Base-by-base conservation (phyloP, 2,888 invertebrate species). In the Mythimna impura region DNA sequence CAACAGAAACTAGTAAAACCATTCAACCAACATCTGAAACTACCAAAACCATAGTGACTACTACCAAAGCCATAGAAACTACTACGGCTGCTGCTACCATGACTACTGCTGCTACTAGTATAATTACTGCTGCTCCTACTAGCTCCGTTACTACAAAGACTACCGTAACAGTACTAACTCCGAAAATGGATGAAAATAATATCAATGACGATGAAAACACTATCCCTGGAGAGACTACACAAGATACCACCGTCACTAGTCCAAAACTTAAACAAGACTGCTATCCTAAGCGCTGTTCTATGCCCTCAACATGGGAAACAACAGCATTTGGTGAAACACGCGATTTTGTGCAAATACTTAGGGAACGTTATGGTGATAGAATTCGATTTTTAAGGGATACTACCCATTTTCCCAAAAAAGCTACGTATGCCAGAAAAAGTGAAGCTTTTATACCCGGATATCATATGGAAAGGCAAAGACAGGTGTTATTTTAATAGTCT, bases 221-320 rank as follows among this genome's bases (percentile, higher is more conserved):
- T 57, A 80, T 72, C 8, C 30, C 57, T 47, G 47, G 25, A 66
- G 47, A 57, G 14, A 63, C 55, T 22, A 55, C 14, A 22, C 30
- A n/a, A 22, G 1, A 12, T 47, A 57, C 17, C 4, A 80, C 5
- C 2, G 2, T 36, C 1, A 1, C 30, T 47, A 12, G 14, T 25
- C 1, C 10, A 25, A 47, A 9, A 3, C 2, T 0, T 0, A 54
- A 43, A 12, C 10, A 1, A 17, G 25, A n/a, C n/a, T 78, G 72
- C 36, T 91, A 89, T 83, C 89, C 91, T 3, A 78, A 90, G 61
- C 76, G 89, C 40, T 96, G 95, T 67, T 76, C 90, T n/a, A 76
- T 88, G 54, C 95, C 94, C 1, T 64, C 70, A 1, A 92, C 92
- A 2, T 96, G 96, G 96, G 94, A 94, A 75, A 95, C 95, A 0